phyloP scores from a whole-genome alignment of 1,140 invertebrate genomes.

The Drosophila micromelanica region DNA sequence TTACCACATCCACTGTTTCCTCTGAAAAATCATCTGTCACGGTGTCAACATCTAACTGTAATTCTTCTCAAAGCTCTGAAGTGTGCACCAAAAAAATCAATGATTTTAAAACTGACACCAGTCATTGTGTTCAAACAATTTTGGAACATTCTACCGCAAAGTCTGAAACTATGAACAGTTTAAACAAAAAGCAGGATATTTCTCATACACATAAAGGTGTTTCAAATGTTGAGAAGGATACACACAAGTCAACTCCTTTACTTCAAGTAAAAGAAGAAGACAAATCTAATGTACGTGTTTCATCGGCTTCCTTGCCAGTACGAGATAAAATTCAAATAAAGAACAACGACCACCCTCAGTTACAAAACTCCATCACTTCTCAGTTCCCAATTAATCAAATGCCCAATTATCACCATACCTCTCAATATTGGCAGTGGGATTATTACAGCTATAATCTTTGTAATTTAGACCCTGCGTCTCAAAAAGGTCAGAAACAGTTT shows the following conservation, averaged over 20 bases:
- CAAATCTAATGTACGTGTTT: constrained; percentile 36
- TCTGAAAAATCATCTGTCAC: not conserved
- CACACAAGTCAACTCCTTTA: constrained; percentile 40
- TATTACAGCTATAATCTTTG: constrained; percentile 86
- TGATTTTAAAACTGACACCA: constrained; percentile 16
- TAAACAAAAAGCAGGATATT: constrained; percentile 46
- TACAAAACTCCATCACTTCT: constrained; percentile 83
- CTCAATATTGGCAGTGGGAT: constrained; percentile 88
- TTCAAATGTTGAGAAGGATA: constrained; percentile 40
- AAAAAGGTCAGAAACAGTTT: constrained; percentile 82
- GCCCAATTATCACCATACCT: constrained; percentile 87
- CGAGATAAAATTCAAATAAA: constrained; percentile 69
- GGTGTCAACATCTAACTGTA: not conserved
- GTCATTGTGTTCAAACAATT: not conserved
- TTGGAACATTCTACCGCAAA: constrained; percentile 32
- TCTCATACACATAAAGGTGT: constrained; percentile 35
- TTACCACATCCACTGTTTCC: not conserved
- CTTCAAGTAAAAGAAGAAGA: constrained; percentile 74
- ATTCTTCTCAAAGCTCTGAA: not conserved
- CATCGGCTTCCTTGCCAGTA: constrained; percentile 34
- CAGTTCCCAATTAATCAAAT: constrained; percentile 87
- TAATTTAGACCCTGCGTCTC: constrained; percentile 84
- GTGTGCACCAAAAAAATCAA: constrained; percentile 14
- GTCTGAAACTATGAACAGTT: constrained; percentile 15
- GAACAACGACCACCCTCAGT: constrained; percentile 68